These are phyloP conservation scores for Thymelicus sylvestris DNA, from an alignment of 2,888 invertebrate species.

Conservation along the genomic window DNA sequence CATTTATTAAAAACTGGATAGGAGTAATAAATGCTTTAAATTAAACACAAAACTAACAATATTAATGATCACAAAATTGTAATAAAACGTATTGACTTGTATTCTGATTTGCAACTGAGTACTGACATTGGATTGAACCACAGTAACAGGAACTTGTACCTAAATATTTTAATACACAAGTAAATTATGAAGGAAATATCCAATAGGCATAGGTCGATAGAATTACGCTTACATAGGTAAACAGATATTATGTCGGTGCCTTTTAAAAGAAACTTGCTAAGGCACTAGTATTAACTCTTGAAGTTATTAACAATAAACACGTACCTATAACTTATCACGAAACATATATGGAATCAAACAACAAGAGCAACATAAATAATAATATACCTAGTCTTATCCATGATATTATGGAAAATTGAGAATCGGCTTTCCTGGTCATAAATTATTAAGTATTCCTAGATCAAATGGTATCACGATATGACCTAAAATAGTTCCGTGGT, in stretches of 20 bases:
- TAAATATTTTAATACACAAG: constrained; percentile 18
- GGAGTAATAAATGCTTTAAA: too few relatives aligned
- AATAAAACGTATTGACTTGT: constrained; percentile 6
- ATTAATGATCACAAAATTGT: not conserved
- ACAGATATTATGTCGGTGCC: constrained; percentile 21
- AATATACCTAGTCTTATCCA: too few relatives aligned
- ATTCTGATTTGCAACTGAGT: not conserved
- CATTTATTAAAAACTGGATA: too few relatives aligned
- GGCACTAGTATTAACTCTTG: not conserved
- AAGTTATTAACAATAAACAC: not conserved
- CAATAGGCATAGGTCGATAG: constrained; percentile 29
- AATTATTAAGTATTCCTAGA: too few relatives aligned
- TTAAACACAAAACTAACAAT: too few relatives aligned
- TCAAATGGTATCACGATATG: too few relatives aligned
- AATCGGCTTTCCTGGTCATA: too few relatives aligned
- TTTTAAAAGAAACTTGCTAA: constrained; percentile 6
- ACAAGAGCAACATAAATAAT: too few relatives aligned
- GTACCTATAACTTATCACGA: too few relatives aligned
- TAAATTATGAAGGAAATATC: constrained; percentile 14
- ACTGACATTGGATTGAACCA: not conserved
- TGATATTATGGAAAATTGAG: too few relatives aligned
- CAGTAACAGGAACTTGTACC: not conserved
- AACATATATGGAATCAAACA: too few relatives aligned
- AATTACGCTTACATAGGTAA: constrained; percentile 31
- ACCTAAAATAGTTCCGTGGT: too few relatives aligned